Conservation (phyloP, 2,113 vertebrate genomes). For the Cavia porcellus region DNA sequence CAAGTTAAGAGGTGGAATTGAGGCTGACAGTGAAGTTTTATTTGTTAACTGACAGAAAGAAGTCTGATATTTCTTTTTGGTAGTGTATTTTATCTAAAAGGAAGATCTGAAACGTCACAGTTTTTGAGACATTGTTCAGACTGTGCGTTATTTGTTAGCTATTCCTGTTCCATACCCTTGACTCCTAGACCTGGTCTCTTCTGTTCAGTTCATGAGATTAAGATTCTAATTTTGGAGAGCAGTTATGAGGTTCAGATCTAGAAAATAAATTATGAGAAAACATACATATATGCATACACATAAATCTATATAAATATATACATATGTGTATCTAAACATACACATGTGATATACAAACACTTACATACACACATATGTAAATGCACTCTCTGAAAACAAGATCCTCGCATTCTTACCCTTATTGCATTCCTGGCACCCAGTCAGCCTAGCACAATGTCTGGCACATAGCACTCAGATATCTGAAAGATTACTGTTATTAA, state of each 20-base stretch:
- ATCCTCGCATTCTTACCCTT: not conserved
- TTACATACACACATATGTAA: too few species aligned
- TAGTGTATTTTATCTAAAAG: slow-evolving; percentile 26
- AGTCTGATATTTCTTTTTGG: not conserved
- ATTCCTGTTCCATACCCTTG: not conserved
- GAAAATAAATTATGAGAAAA: not conserved
- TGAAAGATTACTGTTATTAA: not conserved
- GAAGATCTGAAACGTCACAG: not conserved
- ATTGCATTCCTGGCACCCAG: not conserved
- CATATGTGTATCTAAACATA: not conserved
- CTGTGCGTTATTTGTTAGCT: not conserved
- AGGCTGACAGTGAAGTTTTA: not conserved
- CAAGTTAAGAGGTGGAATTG: not conserved
- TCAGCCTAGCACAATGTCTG: not conserved
- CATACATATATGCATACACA: rapidly evolving
- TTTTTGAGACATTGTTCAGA: slow-evolving; percentile 2
- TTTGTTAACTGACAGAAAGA: not conserved
- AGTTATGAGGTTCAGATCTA: not conserved
- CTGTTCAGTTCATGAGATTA: not conserved
- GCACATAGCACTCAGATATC: not conserved
- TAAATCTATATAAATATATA: not conserved
- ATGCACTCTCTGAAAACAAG: not conserved
- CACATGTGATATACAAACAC: not conserved
- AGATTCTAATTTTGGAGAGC: not conserved
- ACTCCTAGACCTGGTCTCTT: not conserved